A percentile compares a stretch with the other conserved stretches of the same genome.
These are phyloP conservation scores for Aphidius ervi DNA, from an alignment of 1,140 invertebrate species.

Conservation along the genomic window DNA sequence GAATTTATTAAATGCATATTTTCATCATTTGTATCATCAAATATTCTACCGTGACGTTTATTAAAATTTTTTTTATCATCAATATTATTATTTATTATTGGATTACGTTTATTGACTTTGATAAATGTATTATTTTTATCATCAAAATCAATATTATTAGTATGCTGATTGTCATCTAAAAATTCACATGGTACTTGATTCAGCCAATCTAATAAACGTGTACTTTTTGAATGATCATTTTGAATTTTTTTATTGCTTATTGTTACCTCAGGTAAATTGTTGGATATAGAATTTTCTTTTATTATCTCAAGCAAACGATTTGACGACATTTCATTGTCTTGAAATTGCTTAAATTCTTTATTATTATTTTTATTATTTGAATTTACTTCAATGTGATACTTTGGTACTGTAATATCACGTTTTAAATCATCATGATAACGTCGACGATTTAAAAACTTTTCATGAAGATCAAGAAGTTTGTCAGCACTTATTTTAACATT, in stretches of 20 bases:
- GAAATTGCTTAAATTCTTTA: constrained; percentile 22
- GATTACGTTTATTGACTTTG: constrained; percentile 10
- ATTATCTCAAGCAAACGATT: constrained; percentile 57
- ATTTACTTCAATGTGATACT: constrained; percentile 35
- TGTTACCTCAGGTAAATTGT: constrained; percentile 12
- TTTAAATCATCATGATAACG: constrained; percentile 52
- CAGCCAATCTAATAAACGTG: constrained; percentile 54
- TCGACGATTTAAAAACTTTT: constrained; percentile 62
- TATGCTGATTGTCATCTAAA: not conserved
- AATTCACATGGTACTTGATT: constrained; percentile 35
- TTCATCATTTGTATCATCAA: constrained; percentile 3
- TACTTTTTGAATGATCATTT: constrained; percentile 48
- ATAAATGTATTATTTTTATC: constrained; percentile 8
- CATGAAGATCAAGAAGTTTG: constrained; percentile 63
- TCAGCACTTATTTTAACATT: constrained; percentile 52
- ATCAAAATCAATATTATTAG: not conserved
- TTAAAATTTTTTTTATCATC: not conserved
- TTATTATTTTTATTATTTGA: constrained; percentile 11
- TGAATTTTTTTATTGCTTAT: constrained; percentile 16
- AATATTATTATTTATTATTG: constrained; percentile 13
- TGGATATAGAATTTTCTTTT: constrained; percentile 44
- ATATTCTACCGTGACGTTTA: constrained; percentile 13
- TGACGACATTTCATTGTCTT: constrained; percentile 17
- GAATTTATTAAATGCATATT: not conserved
- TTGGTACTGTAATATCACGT: constrained; percentile 31